phyloP scores from a whole-genome alignment of 1,140 invertebrate species.

The Pseudomyrmex sp. region DNA sequence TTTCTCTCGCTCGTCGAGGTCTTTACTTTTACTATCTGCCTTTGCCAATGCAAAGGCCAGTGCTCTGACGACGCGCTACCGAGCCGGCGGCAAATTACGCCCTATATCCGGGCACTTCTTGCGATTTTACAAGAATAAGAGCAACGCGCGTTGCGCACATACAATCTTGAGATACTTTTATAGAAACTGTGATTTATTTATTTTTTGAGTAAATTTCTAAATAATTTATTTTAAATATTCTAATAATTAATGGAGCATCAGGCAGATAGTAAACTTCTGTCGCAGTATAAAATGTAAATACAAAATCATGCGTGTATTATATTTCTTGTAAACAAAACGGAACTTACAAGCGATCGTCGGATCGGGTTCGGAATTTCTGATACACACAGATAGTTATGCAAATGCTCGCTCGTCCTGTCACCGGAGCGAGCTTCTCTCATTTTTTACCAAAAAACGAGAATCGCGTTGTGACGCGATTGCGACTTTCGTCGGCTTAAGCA shows the following conservation, averaged over 20 bases:
- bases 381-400: background rate
- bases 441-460: conserved; percentile 15
- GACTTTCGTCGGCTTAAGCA: conserved; percentile 38
- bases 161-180: too few species aligned
- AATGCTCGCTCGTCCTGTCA: background rate
- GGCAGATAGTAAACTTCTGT: too few species aligned
- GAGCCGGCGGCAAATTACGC: conserved; percentile 58
- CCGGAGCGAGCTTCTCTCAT: background rate
- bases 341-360: background rate
- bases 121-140: conserved; percentile 9
- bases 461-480: conserved; percentile 24
- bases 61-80: conserved; percentile 50
- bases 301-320: background rate
- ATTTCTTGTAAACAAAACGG: background rate
- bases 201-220: background rate
- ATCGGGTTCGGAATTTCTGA: conserved; percentile 1
- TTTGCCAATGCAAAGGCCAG: conserved; percentile 68
- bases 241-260: too few species aligned
- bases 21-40: conserved; percentile 60
- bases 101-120: conserved; percentile 1
- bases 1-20: background rate
- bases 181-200: background rate
- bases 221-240: background rate
- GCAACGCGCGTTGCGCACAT: background rate
- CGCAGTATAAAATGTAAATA: background rate